phyloP scores from a whole-genome alignment of 2,888 invertebrate species.

The Bedellia somnulentella region DNA sequence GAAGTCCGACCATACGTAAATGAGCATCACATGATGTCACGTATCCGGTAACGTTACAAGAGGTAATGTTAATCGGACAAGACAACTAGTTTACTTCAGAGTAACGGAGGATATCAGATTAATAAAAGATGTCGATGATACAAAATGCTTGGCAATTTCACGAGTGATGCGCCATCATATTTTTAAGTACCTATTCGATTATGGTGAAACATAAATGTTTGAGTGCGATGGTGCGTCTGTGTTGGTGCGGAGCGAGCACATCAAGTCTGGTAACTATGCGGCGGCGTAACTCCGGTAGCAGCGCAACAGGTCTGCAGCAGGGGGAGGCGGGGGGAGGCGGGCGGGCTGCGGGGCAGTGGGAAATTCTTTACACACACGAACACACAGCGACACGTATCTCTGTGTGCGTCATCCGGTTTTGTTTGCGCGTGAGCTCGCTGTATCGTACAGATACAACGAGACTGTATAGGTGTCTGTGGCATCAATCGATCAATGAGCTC shows the following conservation, averaged over 20 bases:
- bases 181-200: too few relatives aligned
- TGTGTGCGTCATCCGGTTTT: constrained; percentile 56
- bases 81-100: constrained; percentile 16
- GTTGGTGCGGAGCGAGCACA: constrained; percentile 30
- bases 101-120: constrained; percentile 47
- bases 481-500: constrained; percentile 60
- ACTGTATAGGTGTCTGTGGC: neutral
- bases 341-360: constrained; percentile 41
- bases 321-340: constrained; percentile 35
- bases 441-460: constrained; percentile 13
- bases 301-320: constrained; percentile 57
- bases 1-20: constrained; percentile 26
- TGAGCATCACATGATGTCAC: constrained; percentile 50
- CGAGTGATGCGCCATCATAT: constrained; percentile 25
- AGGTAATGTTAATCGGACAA: constrained; percentile 38
- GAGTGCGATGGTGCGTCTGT: constrained; percentile 24
- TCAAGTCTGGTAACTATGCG: constrained; percentile 58
- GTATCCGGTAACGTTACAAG: constrained; percentile 39
- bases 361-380: constrained; percentile 49
- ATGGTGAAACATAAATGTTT: too few relatives aligned
- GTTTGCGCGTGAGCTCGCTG: constrained; percentile 29
- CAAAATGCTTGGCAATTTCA: constrained; percentile 47
- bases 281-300: constrained; percentile 62
- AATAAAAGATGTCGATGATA: constrained; percentile 46
- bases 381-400: constrained; percentile 21